These are phyloP conservation scores for Micoletzkya japonica DNA, from an alignment of 2,888 invertebrate genomes.

Conservation along the genomic window DNA sequence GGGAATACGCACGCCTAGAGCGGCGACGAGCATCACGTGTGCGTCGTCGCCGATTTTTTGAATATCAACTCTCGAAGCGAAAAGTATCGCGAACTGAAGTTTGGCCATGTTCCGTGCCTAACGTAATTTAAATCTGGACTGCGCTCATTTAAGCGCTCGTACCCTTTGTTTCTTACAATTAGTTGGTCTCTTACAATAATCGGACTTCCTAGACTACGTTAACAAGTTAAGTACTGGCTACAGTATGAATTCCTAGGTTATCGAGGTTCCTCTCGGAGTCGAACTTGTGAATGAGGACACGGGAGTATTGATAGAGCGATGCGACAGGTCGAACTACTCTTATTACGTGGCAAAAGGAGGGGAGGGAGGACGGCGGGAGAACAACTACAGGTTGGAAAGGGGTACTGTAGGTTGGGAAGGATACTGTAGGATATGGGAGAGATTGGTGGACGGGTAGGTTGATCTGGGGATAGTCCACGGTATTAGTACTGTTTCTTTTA, in stretches of 20 bases:
- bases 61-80: neutral
- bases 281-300: constrained; percentile 51
- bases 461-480: too few relatives aligned
- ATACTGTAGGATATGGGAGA: too few relatives aligned
- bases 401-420: too few relatives aligned
- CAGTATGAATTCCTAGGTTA: constrained; percentile 30
- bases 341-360: constrained; percentile 56
- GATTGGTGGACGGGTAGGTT: too few relatives aligned
- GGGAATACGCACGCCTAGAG: too few relatives aligned
- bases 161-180: too few relatives aligned
- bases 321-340: constrained; percentile 36
- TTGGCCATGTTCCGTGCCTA: neutral
- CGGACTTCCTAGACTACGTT: too few relatives aligned
- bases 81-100: neutral
- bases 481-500: neutral
- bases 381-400: constrained; percentile 45
- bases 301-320: constrained; percentile 47
- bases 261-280: constrained; percentile 57
- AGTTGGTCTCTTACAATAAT: too few relatives aligned
- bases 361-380: constrained; percentile 44
- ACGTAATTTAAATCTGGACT: neutral
- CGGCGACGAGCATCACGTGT: too few relatives aligned
- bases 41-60: too few relatives aligned
- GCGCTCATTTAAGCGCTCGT: too few relatives aligned
- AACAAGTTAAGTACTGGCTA: too few relatives aligned